Percentiles rank a stretch among this genome's conserved stretches.
phyloP scores from a whole-genome alignment of 2,797 vertebrate species.

The Balearica regulorum region DNA sequence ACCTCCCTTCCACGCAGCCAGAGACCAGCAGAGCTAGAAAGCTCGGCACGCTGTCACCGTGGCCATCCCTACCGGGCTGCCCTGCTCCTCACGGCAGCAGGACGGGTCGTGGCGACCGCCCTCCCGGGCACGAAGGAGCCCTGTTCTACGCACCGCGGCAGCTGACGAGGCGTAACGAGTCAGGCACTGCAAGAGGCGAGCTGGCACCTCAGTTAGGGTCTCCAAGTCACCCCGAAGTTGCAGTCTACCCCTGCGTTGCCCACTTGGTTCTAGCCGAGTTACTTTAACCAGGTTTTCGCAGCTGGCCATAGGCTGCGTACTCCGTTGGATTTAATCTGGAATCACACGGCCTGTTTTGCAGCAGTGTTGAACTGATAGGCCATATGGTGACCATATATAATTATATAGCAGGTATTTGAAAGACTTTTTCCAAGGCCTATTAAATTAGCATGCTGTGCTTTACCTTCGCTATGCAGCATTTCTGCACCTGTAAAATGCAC shows the following conservation, averaged over 20 bases:
- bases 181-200: neutral
- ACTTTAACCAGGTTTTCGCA: neutral
- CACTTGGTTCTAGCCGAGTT: neutral
- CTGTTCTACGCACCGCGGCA: rapidly evolving
- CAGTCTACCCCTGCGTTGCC: neutral
- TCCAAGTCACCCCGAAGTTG: neutral
- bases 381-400: neutral
- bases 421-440: neutral
- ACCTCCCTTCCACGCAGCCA: neutral
- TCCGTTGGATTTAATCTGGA: neutral
- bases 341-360: neutral
- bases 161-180: rapidly evolving
- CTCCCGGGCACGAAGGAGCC: neutral
- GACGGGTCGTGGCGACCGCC: rapidly evolving
- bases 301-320: neutral
- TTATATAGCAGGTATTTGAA: neutral
- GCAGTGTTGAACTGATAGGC: neutral
- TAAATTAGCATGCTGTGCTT: neutral
- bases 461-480: neutral
- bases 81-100: neutral
- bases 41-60: rapidly evolving
- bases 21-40: neutral
- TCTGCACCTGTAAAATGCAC: neutral
- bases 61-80: neutral
- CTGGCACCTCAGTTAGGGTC: neutral